Percentiles rank a stretch among this genome's conserved stretches.
Evolutionary conservation across 2,888 invertebrate genomes (phyloP).

Genomic region (Gonocerus acuteangulatus): DNA sequence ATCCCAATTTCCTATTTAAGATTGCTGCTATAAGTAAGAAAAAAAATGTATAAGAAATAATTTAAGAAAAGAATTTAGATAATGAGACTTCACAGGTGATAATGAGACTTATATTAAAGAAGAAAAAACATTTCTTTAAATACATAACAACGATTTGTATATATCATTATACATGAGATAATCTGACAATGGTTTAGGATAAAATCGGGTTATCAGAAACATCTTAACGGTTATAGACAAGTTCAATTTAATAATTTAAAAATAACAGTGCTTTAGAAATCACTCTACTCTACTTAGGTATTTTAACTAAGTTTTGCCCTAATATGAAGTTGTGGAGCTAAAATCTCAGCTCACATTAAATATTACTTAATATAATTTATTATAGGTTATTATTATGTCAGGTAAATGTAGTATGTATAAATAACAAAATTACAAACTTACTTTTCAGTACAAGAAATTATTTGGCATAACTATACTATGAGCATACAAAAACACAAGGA

Average conservation of each 20-base stretch:
- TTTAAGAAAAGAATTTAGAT: not conserved
- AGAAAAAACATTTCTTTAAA: slow-evolving; percentile 21
- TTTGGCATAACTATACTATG: slow-evolving; percentile 19
- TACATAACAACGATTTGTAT: slow-evolving; percentile 22
- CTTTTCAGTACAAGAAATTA: slow-evolving; percentile 16
- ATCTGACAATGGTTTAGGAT: slow-evolving; percentile 21
- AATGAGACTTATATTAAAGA: slow-evolving; percentile 25
- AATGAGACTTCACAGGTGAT: too few species aligned
- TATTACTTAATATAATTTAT: slow-evolving; percentile 24
- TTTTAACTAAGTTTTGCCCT: slow-evolving; percentile 18
- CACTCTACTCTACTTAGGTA: slow-evolving; percentile 18
- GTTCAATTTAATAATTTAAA: slow-evolving; percentile 18
- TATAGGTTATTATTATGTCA: slow-evolving; percentile 24
- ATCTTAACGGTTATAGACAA: slow-evolving; percentile 20
- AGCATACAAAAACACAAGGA: slow-evolving; percentile 18
- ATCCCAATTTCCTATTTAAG: too few species aligned
- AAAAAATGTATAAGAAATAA: not conserved
- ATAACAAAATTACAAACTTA: slow-evolving; percentile 4
- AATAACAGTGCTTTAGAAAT: slow-evolving; percentile 21
- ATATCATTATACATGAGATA: slow-evolving; percentile 21
- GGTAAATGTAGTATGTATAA: slow-evolving; percentile 7
- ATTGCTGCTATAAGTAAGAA: too few species aligned
- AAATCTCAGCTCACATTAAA: slow-evolving; percentile 12
- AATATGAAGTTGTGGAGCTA: slow-evolving; percentile 10
- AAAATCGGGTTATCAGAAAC: slow-evolving; percentile 17